Evolutionary conservation across 2,888 invertebrate species (phyloP).

Genomic region (Melolontha melolontha): DNA sequence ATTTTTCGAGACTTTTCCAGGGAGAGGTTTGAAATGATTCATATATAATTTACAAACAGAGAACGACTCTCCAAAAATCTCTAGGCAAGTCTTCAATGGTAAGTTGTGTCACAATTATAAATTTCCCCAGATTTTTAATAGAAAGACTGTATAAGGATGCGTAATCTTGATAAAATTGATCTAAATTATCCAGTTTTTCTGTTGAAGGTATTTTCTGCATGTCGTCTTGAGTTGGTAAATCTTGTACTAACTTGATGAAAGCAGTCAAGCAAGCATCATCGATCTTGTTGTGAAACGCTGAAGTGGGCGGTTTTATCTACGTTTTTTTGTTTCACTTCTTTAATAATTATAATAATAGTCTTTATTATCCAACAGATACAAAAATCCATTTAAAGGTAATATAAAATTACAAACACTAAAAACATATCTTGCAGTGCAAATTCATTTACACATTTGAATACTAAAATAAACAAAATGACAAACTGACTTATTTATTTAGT

Average conservation of each 20-base stretch:
- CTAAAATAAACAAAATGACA: no score
- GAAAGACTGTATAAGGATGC: conserved; percentile 72
- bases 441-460: no score
- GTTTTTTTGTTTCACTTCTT: conserved; percentile 43
- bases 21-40: conserved; percentile 16
- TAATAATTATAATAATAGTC: no score
- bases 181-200: conserved; percentile 68
- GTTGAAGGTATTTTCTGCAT: conserved; percentile 48
- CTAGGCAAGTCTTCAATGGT: conserved; percentile 60
- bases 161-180: conserved; percentile 71
- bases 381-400: no score
- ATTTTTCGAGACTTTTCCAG: conserved; percentile 41
- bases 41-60: conserved; percentile 51
- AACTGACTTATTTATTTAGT: no score
- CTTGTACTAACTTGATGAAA: conserved; percentile 68
- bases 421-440: no score
- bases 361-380: no score
- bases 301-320: conserved; percentile 64
- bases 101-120: conserved; percentile 62
- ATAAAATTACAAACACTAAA: no score
- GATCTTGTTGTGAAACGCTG: conserved; percentile 65
- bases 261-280: conserved; percentile 69
- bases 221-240: conserved; percentile 51
- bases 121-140: conserved; percentile 65
- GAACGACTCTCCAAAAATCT: conserved; percentile 63